Evolutionary conservation across 2,888 invertebrate genomes (phyloP), one percentile per base, ranked within the genome.

Genomic region (Pandemis heparana): DNA sequence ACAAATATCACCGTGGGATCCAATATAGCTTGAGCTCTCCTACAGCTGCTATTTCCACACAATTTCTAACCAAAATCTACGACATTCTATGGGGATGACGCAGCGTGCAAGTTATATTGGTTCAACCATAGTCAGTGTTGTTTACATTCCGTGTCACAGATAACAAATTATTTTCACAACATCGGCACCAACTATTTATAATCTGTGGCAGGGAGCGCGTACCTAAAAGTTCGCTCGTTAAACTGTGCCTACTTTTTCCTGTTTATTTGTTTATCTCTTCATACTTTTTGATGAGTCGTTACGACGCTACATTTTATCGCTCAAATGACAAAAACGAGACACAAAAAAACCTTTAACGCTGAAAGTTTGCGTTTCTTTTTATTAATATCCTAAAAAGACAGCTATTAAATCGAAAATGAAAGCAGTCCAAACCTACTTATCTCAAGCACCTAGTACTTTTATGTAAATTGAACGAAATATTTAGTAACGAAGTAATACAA

Each of bases 221-320:
- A 56, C 10, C 70, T 39, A 56, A 39, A 72, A 72, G 71, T 72
- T 72, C 18, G 62, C 41, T 72, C 71, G 71, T 67, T 72, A 53
- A 62, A 53, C 66, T 43, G 43, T 53, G 53, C 62, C 62, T 53
- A 71, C 66, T 71, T 71, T 38, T 46, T 43, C 63, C 48, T 62
- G 71, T 72, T 71, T 71, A 63, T 64, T 71, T 62, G 67, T 72
- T 72, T 67, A 67, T n/a, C 53, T 51, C 41, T 32, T 61, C 53
- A 53, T 62, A 61, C 51, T 67, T 72, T 67, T 56, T 62, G 67
- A 72, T 72, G 71, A 72, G 53, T 66, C 71, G 66, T 59, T 64
- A 56, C 53, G 53, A 61, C 43, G 71, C 61, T 67, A 67, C 18
- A 23, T 72, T 72, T 72, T 72, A 62, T 72, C 43, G 62, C 5